These are phyloP conservation scores for Scyliorhinus canicula DNA, from an alignment of 2,797 vertebrate species.

Conservation along the genomic window DNA sequence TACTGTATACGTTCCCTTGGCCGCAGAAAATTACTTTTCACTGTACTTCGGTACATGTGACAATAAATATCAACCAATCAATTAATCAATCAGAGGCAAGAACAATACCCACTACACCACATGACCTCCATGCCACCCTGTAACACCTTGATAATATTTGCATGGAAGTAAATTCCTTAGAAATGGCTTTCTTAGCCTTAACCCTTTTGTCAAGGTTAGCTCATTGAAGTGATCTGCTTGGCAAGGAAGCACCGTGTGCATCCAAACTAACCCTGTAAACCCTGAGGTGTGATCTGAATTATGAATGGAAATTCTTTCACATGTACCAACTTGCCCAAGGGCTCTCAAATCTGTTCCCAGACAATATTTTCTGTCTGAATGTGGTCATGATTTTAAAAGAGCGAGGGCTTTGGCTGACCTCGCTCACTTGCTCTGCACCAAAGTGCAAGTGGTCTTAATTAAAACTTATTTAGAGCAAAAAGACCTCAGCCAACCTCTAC, in stretches of 20 bases:
- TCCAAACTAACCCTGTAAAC: background rate
- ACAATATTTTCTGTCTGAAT: background rate
- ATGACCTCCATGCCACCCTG: too few species aligned
- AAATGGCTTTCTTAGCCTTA: background rate
- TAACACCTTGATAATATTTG: background rate
- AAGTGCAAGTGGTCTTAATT: background rate
- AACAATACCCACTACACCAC: too few species aligned
- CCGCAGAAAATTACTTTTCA: too few species aligned
- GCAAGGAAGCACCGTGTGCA: background rate
- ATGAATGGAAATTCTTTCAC: background rate
- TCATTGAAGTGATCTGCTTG: background rate
- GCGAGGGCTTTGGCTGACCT: background rate
- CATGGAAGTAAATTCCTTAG: background rate
- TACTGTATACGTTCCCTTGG: too few species aligned
- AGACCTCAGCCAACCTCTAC: background rate
- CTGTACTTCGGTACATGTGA: too few species aligned
- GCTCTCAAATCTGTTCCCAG: background rate
- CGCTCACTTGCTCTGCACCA: background rate
- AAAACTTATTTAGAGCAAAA: background rate
- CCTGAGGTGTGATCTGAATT: background rate
- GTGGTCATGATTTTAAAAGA: background rate
- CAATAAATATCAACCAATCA: too few species aligned
- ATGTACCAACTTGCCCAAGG: conserved; percentile 7
- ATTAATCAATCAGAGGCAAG: too few species aligned
- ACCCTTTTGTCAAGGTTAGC: background rate